Evolutionary conservation across 2,113 vertebrate species (phyloP), one percentile per base, ranked within the genome.

Genomic region (Pyxicephalus adspersus): DNA sequence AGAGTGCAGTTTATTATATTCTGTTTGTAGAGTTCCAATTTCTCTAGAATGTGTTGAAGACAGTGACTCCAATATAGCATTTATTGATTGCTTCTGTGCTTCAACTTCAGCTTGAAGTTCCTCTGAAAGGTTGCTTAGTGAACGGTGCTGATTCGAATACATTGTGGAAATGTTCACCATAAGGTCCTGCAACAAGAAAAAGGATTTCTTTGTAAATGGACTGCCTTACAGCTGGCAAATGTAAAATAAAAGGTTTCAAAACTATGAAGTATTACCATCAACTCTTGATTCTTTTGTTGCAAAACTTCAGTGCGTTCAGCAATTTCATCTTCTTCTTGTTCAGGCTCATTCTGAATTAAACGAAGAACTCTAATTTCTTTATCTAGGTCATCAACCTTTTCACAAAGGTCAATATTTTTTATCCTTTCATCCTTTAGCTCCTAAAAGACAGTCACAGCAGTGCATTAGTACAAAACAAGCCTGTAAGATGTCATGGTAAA

Each of bases 91-190:
- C 71, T 91, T 93, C 51, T 88, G 89, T 77, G 22, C 50, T 54
- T 85, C 71, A 55, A 87, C 70, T 57, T 91, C 87, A 54, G 64
- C 84, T 77, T 87, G 88, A 0, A 93, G 83, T 38, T 89, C 86
- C 61, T 88, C 52, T 74, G 89, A 90, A 19, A 78, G 2, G 6
- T 20, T 68, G 58, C 77, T 85, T 16, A 94, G 65, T 79, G 83
- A 84, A 13, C 81, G 81, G 64, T 83, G 84, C 0, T 83, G 34
- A 83, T 58, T 51, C 34, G 22, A 38, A 80, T 73, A 55, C 86
- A 77, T 50, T 2, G 45, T 82, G 55, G 57, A 80, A 26, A 92
- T 90, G 85, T 83, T 89, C 71, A 88, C 87, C 63, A 92, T 87
- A 51, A 90, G 87, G n/a, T 88, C 88, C 93, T 94, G 38, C 11